Evolutionary conservation across 2,888 invertebrate species (phyloP).

Genomic region (Unio delphinus): DNA sequence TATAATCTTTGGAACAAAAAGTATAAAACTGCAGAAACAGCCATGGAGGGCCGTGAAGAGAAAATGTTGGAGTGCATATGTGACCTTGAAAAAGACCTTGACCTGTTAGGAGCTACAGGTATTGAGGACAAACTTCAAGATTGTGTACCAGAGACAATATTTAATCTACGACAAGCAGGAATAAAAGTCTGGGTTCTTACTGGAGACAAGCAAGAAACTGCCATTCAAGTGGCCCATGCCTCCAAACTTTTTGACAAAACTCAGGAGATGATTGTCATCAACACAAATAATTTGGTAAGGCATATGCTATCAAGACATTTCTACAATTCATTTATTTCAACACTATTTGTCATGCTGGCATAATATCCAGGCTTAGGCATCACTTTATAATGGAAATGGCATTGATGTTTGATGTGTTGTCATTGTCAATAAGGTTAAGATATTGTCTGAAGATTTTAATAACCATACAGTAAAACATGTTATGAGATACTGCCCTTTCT

Average conservation of each 20-base stretch:
- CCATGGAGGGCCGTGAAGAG: constrained; percentile 79
- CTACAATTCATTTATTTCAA: not conserved
- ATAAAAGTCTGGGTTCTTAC: constrained; percentile 80
- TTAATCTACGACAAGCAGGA: constrained; percentile 77
- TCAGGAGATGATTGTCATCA: constrained; percentile 79
- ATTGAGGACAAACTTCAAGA: constrained; percentile 78
- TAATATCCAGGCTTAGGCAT: too few species aligned
- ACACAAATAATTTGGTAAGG: constrained; percentile 74
- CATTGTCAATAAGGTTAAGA: too few species aligned
- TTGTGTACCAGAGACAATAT: constrained; percentile 91
- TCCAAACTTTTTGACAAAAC: constrained; percentile 74
- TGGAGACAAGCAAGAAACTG: constrained; percentile 95
- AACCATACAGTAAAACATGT: too few species aligned
- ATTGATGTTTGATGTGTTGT: too few species aligned
- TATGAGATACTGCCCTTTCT: too few species aligned
- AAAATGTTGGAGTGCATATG: constrained; percentile 84
- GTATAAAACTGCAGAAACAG: constrained; percentile 81
- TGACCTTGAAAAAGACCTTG: constrained; percentile 78
- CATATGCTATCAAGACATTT: constrained; percentile 1
- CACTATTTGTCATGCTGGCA: too few species aligned
- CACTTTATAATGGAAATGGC: too few species aligned
- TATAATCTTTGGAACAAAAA: constrained; percentile 84
- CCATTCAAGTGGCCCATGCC: constrained; percentile 95
- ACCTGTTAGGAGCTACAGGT: constrained; percentile 74
- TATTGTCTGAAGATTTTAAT: too few species aligned